Conservation (phyloP, 2,888 invertebrate species). For the Chironomus riparius region DNA sequence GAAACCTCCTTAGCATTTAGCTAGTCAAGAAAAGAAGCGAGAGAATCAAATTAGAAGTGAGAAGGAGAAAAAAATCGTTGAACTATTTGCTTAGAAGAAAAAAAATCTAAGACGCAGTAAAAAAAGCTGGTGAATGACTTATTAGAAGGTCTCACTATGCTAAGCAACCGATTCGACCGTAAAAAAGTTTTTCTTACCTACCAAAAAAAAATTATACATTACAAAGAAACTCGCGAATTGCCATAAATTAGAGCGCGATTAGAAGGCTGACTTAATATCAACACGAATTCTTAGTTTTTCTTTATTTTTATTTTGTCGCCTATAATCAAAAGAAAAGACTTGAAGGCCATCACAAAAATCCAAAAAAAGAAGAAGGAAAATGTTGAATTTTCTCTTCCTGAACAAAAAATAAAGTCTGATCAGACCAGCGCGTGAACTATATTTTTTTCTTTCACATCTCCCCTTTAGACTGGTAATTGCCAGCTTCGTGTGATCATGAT, state of each 20-base stretch:
- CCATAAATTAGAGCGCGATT: background rate
- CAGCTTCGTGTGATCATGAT: background rate
- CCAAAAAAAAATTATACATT: background rate
- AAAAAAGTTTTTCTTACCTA: background rate
- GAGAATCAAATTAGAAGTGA: too few relatives aligned
- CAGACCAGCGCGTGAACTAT: too few relatives aligned
- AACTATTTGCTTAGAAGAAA: background rate
- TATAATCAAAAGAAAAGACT: background rate
- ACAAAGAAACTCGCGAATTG: background rate
- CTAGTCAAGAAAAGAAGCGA: too few relatives aligned
- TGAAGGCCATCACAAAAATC: background rate
- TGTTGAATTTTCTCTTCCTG: background rate
- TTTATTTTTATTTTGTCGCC: background rate
- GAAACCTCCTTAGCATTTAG: too few relatives aligned
- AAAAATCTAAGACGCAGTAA: background rate
- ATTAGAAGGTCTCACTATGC: conserved; percentile 14
- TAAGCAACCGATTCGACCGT: conserved; percentile 17
- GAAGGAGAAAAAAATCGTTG: background rate
- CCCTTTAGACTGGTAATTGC: too few relatives aligned
- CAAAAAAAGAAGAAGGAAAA: background rate
- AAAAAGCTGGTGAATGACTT: conserved; percentile 16
- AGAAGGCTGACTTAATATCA: background rate
- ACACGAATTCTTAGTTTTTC: background rate
- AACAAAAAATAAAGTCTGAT: too few relatives aligned
- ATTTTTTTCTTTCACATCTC: too few relatives aligned